These are phyloP conservation scores for Penaeus vannamei DNA, from an alignment of 1,140 invertebrate genomes.

Conservation along the genomic window DNA sequence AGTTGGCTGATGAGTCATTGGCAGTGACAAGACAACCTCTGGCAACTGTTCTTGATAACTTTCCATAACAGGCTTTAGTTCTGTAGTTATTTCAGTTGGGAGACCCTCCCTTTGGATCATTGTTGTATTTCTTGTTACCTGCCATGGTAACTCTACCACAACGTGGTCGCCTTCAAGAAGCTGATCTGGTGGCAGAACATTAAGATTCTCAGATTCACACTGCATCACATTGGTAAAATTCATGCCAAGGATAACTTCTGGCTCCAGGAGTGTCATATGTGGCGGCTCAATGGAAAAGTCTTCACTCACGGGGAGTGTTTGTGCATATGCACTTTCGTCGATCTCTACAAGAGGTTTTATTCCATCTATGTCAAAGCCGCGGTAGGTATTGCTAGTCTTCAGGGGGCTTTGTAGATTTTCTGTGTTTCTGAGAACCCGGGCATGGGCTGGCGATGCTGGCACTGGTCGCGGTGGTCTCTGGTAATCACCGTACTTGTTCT, in stretches of 20 bases:
- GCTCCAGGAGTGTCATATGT: background rate
- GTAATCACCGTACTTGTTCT: slow-evolving; percentile 57
- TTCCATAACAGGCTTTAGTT: background rate
- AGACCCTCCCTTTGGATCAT: background rate
- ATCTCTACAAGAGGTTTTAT: slow-evolving; percentile 59
- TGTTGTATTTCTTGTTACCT: background rate
- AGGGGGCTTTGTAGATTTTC: slow-evolving; percentile 59
- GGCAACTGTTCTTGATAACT: slow-evolving; percentile 36
- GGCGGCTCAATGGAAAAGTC: background rate
- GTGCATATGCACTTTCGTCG: slow-evolving; percentile 39
- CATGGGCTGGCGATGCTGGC: slow-evolving; percentile 48
- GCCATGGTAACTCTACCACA: slow-evolving; percentile 24
- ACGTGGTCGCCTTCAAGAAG: slow-evolving; percentile 40
- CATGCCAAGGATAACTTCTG: slow-evolving; percentile 25
- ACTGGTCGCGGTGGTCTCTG: slow-evolving; percentile 40
- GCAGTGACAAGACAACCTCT: slow-evolving; percentile 49
- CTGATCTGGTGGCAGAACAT: slow-evolving; percentile 53
- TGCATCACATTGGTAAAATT: slow-evolving; percentile 4
- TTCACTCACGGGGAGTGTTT: background rate
- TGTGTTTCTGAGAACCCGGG: slow-evolving; percentile 60
- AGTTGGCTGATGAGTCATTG: slow-evolving; percentile 11
- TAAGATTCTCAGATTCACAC: background rate
- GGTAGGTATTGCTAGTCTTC: slow-evolving; percentile 47
- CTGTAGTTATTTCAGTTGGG: background rate
- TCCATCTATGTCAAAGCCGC: slow-evolving; percentile 55